phyloP scores from a whole-genome alignment of 2,888 invertebrate species.

The Tipula unca region DNA sequence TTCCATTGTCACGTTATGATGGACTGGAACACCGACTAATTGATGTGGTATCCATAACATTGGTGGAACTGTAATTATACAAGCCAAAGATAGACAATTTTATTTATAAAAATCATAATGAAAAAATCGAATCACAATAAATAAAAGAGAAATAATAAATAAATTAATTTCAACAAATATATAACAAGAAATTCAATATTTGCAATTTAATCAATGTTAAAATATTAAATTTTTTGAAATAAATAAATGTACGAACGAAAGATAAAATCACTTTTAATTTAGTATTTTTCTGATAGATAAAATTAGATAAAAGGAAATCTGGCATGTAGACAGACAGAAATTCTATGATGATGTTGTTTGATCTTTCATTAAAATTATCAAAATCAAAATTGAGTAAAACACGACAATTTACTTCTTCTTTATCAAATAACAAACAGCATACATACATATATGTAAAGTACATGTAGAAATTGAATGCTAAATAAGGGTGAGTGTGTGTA shows the following conservation, averaged over 20 bases:
- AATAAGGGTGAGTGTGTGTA: too few species aligned
- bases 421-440: not conserved
- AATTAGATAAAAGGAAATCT: not conserved
- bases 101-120: not conserved
- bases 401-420: not conserved
- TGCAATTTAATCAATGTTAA: not conserved
- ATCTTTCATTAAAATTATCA: not conserved
- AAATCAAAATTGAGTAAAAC: not conserved
- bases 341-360: not conserved
- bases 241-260: not conserved
- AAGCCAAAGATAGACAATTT: not conserved
- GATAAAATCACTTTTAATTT: not conserved
- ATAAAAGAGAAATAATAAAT: not conserved
- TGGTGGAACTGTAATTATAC: slow-evolving; percentile 65
- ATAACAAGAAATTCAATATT: not conserved
- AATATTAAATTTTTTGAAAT: not conserved
- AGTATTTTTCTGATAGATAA: not conserved
- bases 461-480: too few species aligned
- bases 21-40: slow-evolving; percentile 74
- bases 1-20: slow-evolving; percentile 75
- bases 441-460: too few species aligned
- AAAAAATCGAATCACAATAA: not conserved
- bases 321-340: not conserved
- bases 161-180: not conserved
- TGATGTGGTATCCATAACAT: slow-evolving; percentile 90